Conservation (phyloP, 2,888 invertebrate species). For the Drosophila anomelani region DNA sequence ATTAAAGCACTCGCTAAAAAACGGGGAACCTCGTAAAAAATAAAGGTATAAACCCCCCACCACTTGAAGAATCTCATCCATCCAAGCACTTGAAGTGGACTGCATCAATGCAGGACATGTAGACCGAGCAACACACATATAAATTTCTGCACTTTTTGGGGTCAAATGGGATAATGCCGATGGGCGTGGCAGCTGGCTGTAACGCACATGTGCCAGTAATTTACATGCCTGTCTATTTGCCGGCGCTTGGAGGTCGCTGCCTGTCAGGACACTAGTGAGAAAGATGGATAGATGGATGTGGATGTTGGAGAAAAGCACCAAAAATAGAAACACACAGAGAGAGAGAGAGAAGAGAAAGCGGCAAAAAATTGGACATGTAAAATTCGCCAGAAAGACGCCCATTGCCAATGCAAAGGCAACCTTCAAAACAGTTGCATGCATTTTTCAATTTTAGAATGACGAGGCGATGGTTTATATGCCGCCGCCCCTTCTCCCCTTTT, state of each 20-base stretch:
- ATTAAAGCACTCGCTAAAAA: constrained; percentile 6
- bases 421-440: constrained; percentile 78
- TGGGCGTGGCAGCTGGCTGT: constrained; percentile 44
- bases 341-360: background rate
- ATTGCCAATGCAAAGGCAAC: constrained; percentile 57
- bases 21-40: background rate
- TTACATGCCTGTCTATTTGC: constrained; percentile 65
- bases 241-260: constrained; percentile 67
- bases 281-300: constrained; percentile 29
- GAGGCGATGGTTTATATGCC: constrained; percentile 41
- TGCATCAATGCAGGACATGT: constrained; percentile 38
- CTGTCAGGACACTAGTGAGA: constrained; percentile 55
- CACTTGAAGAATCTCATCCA: background rate
- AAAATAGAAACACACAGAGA: background rate
- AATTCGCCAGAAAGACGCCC: constrained; percentile 42
- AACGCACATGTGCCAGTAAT: constrained; percentile 53
- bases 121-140: constrained; percentile 30
- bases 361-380: constrained; percentile 44
- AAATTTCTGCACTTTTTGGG: constrained; percentile 36
- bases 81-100: constrained; percentile 19
- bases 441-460: constrained; percentile 69
- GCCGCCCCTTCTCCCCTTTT: constrained; percentile 23
- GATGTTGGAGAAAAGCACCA: background rate
- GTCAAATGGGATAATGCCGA: constrained; percentile 57
- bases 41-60: background rate